These are phyloP conservation scores for Caradrina clavipalpis DNA, from an alignment of 2,888 invertebrate genomes.

Conservation along the genomic window DNA sequence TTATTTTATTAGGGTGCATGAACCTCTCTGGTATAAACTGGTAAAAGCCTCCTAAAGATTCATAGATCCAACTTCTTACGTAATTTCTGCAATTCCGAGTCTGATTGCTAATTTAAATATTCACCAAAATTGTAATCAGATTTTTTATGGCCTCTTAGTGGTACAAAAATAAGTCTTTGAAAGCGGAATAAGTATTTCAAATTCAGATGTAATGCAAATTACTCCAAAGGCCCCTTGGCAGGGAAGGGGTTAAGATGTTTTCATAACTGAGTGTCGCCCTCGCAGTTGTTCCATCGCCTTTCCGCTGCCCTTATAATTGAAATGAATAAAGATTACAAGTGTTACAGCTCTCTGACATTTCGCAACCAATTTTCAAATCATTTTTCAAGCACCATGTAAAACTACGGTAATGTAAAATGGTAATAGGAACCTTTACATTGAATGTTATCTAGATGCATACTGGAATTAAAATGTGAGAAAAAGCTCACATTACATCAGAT, in stretches of 20 bases:
- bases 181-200: constrained; percentile 74
- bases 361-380: constrained; percentile 45
- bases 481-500: constrained; percentile 1
- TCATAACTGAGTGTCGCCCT: constrained; percentile 84
- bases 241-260: constrained; percentile 88
- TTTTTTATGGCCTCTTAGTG: constrained; percentile 52
- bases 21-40: too few species aligned
- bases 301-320: constrained; percentile 75
- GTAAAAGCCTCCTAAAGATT: neutral
- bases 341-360: constrained; percentile 59
- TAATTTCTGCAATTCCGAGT: neutral
- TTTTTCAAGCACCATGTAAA: constrained; percentile 27
- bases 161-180: constrained; percentile 60
- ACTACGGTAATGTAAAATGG: constrained; percentile 38
- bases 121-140: constrained; percentile 46
- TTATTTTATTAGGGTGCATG: too few species aligned
- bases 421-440: constrained; percentile 53
- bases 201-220: constrained; percentile 87
- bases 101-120: constrained; percentile 26
- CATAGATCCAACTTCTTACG: neutral
- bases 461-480: constrained; percentile 24
- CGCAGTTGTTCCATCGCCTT: constrained; percentile 77
- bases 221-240: constrained; percentile 70
- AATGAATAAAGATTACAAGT: constrained; percentile 81
- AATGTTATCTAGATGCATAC: constrained; percentile 51